A percentile compares a stretch with the other conserved stretches of the same genome.
Evolutionary conservation across 1,140 invertebrate genomes (phyloP).

Genomic region (Platyura marginata): DNA sequence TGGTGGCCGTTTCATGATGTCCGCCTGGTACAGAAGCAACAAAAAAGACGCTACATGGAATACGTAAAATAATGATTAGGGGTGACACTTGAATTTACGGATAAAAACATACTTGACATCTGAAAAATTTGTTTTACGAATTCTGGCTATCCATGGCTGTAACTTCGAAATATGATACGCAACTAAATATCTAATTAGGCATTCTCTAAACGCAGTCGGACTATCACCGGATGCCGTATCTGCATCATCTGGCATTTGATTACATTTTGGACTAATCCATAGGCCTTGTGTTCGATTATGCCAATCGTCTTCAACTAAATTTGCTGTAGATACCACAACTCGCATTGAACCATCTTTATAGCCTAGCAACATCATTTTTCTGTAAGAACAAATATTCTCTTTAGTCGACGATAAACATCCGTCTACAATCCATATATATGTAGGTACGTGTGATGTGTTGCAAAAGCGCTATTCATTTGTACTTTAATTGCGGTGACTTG

Average conservation of each 20-base stretch:
- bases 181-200: slow-evolving; percentile 62
- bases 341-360: slow-evolving; percentile 66
- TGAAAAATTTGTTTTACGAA: slow-evolving; percentile 64
- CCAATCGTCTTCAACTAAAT: slow-evolving; percentile 84
- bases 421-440: slow-evolving; percentile 11
- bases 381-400: slow-evolving; percentile 16
- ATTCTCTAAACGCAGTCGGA: slow-evolving; percentile 65
- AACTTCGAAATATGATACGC: slow-evolving; percentile 51
- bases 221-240: slow-evolving; percentile 54
- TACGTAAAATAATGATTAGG: slow-evolving; percentile 20
- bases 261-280: slow-evolving; percentile 74
- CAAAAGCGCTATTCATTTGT: slow-evolving; percentile 58
- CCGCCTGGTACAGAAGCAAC: slow-evolving; percentile 68
- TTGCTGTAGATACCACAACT: slow-evolving; percentile 81
- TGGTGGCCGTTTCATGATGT: slow-evolving; percentile 34
- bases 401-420: background rate
- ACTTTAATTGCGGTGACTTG: slow-evolving; percentile 49
- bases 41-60: slow-evolving; percentile 51
- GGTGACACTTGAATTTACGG: background rate
- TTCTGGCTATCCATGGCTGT: slow-evolving; percentile 48
- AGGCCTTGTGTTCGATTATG: slow-evolving; percentile 85
- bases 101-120: slow-evolving; percentile 44
- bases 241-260: slow-evolving; percentile 31
- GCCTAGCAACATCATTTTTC: slow-evolving; percentile 77
- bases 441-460: slow-evolving; percentile 80